Evolutionary conservation across 2,797 vertebrate species (phyloP), one percentile per base, ranked within the genome.

Genomic region (Anabacerthia variegaticeps): DNA sequence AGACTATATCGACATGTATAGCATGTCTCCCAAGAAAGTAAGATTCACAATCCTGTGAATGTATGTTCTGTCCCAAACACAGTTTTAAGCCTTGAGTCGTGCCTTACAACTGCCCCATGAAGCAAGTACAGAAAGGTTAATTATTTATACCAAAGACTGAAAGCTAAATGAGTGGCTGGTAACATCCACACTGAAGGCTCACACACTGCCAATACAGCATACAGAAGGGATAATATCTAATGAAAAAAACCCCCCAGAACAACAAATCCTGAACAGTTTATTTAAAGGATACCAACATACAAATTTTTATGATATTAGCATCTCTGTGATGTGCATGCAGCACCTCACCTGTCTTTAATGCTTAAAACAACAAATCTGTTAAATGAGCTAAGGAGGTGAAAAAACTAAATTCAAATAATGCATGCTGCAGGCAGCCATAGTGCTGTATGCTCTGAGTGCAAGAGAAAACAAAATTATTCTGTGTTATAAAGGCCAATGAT

Each of bases 231-330:
- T 61, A 76, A 68, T 30, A 26, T 59, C 54, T 69, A 92, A 75
- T 2, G 28, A 67, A 56, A 34, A 34, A 34, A 34, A 6, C 12
- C 0, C 1, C 3, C 9, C 12, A 28, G 66, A 80, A 20, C 23
- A 32, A 27, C 14, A 78, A 66, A 27, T 1, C 18, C n/a, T 9
- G 4, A 89, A 56, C 26, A 34, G 54, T 39, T 44, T 81, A 74
- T 81, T 87, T 44, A 30, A 58, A 75, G 55, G 34, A 68, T 72
- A 73, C 10, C 76, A 77, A 76, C 16, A 4, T 49, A 88, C 21
- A 81, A 78, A 48, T 10, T 75, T 63, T 79, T 80, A 27, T 23
- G 20, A 12, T 12, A 63, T 27, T 32, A 63, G 66, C 43, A 85
- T 51, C 67, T 89, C 66, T 79, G 20, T 51, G 34, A n/a, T 51